Evolutionary conservation across 2,113 vertebrate genomes (phyloP).

Genomic region (Sphaerodactylus townsendi): DNA sequence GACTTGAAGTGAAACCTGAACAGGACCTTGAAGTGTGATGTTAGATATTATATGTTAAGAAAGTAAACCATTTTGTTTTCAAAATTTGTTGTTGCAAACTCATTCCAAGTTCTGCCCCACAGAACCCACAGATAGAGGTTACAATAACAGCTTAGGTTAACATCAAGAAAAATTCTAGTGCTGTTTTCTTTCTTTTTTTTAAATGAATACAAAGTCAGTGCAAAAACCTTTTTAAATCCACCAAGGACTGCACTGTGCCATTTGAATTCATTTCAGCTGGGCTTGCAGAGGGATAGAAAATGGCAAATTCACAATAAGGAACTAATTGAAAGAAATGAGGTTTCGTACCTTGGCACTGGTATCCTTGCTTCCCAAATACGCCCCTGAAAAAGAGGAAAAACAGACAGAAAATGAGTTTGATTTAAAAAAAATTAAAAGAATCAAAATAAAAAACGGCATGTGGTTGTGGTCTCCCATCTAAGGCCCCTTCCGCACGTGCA

Average conservation of each 20-base stretch:
- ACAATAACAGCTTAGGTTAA: neutral
- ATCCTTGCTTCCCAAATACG: constrained; percentile 96
- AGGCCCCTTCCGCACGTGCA: no score
- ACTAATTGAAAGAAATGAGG: fast-evolving
- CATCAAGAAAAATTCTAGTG: fast-evolving
- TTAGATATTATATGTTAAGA: no score
- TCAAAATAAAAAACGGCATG: no score
- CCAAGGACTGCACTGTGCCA: neutral
- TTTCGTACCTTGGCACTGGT: constrained; percentile 94
- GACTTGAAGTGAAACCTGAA: no score
- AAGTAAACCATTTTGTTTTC: no score
- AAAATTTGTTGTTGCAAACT: no score
- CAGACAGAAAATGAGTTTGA: neutral
- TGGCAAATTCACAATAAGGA: neutral
- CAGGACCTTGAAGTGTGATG: no score
- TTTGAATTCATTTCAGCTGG: neutral
- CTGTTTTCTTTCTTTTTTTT: no score
- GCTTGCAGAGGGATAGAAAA: neutral
- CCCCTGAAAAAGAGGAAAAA: constrained; percentile 83
- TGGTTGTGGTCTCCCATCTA: no score
- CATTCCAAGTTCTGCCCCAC: no score
- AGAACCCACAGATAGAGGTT: no score
- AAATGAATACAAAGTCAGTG: neutral
- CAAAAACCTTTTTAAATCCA: neutral
- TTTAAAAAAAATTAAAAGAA: neutral